phyloP scores from a whole-genome alignment of 1,140 invertebrate species.

The Mya arenaria region DNA sequence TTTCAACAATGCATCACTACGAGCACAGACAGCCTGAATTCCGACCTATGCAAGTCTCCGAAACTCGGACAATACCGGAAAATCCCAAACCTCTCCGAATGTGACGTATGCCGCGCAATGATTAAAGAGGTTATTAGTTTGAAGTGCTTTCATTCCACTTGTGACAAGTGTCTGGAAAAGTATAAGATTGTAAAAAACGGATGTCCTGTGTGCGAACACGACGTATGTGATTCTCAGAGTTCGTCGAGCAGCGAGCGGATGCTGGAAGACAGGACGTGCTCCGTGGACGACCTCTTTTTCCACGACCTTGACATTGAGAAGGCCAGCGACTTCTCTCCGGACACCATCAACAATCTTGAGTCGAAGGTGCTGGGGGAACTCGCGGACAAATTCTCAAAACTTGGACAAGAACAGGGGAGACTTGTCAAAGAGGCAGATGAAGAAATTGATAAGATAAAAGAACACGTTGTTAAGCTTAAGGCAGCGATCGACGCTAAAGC shows the following conservation, averaged over 20 bases:
- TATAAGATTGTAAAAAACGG: conserved; percentile 45
- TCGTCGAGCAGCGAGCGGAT: not conserved
- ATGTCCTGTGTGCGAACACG: conserved; percentile 28
- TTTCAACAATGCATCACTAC: conserved; percentile 36
- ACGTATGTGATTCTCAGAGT: not conserved
- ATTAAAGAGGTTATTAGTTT: conserved; percentile 18
- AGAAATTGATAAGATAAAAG: conserved; percentile 24
- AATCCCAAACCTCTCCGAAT: conserved; percentile 36
- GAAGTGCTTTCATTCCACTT: conserved; percentile 49
- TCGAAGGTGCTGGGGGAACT: not conserved
- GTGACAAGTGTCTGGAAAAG: conserved; percentile 34
- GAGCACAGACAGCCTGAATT: conserved; percentile 34
- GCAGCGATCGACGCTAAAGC: conserved; percentile 15
- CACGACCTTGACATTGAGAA: conserved; percentile 7
- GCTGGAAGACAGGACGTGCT: not conserved
- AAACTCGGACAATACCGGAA: conserved; percentile 52
- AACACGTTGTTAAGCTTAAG: conserved; percentile 37
- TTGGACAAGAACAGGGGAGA: conserved; percentile 10
- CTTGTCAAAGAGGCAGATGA: conserved; percentile 22
- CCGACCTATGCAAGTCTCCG: conserved; percentile 19
- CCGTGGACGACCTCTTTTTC: conserved; percentile 14
- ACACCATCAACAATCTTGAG: conserved; percentile 15
- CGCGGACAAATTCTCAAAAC: not conserved
- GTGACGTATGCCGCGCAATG: conserved; percentile 33
- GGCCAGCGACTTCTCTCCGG: not conserved